Evolutionary conservation across 2,888 invertebrate genomes (phyloP), one percentile per base, ranked within the genome.

Genomic region (Marronus borbonicus): DNA sequence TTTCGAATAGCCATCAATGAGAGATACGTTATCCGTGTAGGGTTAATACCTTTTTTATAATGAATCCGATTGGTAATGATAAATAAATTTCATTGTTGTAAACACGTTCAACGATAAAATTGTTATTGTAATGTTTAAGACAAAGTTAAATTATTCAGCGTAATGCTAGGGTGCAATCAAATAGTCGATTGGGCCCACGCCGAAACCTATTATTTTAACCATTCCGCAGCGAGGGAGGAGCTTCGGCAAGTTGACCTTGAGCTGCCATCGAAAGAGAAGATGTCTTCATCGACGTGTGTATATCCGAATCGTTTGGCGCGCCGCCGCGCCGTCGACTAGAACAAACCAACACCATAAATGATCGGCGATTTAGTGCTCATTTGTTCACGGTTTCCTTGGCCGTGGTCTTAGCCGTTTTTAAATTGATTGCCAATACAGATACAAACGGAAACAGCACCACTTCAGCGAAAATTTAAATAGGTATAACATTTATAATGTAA

Each of bases 261-360:
- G 86, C 86, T 87, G 87, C 87, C 87, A 87, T 83, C 84, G 78
- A 81, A 82, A 79, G 80, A 83, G 83, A 84, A 86, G 85, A 87
- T 86, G 86, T 87, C 87, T 87, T 86, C 86, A 86, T 86, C 85
- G 83, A 76, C 69, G 64, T 20, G 55, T 44, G 77, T 76, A 44
- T 68, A 60, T 79, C 66, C 64, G 75, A 60, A 55, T 69, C 64
- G 65, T 20, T 58, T 44, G 44, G 44, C 66, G 52, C 49, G 62
- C 55, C 55, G 69, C 55, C 55, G 76, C 55, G 69, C 55, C 36
- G 76, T 79, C 72, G 79, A 80, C 81, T 81, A 83, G 79, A 81
- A 44, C 55, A 66, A 81, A 80, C 79, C 77, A 79, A 68, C 81
- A 80, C 80, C 80, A 78, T 77, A 79, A 80, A 79, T 55, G 80